Evolutionary conservation across 2,888 invertebrate species (phyloP).

Genomic region (Drosophila austrosaltans): DNA sequence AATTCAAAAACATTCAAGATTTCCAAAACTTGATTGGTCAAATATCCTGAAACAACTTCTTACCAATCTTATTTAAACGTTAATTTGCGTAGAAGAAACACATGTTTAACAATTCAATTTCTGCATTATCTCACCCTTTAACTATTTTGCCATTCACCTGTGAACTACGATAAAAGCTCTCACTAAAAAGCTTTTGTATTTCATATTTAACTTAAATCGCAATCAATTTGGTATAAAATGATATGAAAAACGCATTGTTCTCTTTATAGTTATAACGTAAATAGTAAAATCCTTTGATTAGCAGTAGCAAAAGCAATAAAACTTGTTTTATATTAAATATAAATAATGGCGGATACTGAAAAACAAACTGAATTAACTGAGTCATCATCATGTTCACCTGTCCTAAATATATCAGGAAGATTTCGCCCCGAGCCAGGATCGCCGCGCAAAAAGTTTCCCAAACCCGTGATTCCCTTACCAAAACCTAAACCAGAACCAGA

Average conservation of each 20-base stretch:
- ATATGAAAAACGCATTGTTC: neutral
- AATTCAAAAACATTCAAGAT: too few relatives aligned
- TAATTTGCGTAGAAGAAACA: too few relatives aligned
- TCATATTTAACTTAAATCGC: neutral
- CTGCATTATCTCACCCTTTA: neutral
- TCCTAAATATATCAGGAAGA: slow-evolving; percentile 8
- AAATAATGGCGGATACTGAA: neutral
- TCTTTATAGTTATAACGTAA: neutral
- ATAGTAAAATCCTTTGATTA: neutral
- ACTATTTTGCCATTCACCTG: neutral
- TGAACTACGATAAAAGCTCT: neutral
- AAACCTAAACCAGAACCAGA: neutral
- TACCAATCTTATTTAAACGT: too few relatives aligned
- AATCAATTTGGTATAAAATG: neutral
- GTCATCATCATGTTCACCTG: neutral
- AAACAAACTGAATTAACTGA: neutral
- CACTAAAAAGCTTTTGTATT: slow-evolving; percentile 4
- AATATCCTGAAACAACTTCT: too few relatives aligned
- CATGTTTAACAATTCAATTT: too few relatives aligned
- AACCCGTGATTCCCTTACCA: neutral
- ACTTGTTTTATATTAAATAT: neutral
- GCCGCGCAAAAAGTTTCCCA: neutral
- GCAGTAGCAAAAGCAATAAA: neutral
- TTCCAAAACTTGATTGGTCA: too few relatives aligned
- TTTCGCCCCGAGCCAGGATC: neutral